phyloP scores from a whole-genome alignment of 2,113 vertebrate genomes.

The Serilophus lunatus region DNA sequence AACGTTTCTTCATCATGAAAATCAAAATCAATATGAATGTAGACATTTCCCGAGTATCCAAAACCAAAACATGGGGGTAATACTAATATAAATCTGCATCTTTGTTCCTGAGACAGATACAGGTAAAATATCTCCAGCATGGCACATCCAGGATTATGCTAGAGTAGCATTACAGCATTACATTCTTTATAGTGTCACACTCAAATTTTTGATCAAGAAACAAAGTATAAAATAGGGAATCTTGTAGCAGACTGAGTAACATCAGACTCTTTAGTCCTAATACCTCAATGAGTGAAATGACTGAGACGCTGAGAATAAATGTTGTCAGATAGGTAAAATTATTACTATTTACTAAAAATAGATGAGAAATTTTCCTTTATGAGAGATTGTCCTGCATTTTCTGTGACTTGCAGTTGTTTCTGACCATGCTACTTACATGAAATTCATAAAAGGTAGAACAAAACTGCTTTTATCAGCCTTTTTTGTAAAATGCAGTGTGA shows the following conservation, averaged over 20 bases:
- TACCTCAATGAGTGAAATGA: background rate
- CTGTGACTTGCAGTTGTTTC: background rate
- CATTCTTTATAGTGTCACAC: background rate
- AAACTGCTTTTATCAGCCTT: background rate
- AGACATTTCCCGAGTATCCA: background rate
- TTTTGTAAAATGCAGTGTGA: background rate
- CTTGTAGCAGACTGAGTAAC: background rate
- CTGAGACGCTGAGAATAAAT: background rate
- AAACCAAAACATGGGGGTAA: background rate
- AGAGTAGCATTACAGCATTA: background rate
- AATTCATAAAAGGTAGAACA: background rate
- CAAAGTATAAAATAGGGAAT: background rate
- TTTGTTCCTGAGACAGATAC: background rate
- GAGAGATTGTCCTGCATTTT: background rate
- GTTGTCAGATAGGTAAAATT: background rate
- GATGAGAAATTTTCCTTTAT: background rate
- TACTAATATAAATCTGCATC: background rate
- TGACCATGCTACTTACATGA: background rate
- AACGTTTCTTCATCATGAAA: background rate
- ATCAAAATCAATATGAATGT: background rate
- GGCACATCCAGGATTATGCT: background rate
- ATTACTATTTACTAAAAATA: background rate
- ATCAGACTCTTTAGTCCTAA: background rate
- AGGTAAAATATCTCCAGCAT: background rate
- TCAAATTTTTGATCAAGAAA: background rate